phyloP scores from a whole-genome alignment of 2,797 vertebrate genomes.

The Ptychadena robeensis region DNA sequence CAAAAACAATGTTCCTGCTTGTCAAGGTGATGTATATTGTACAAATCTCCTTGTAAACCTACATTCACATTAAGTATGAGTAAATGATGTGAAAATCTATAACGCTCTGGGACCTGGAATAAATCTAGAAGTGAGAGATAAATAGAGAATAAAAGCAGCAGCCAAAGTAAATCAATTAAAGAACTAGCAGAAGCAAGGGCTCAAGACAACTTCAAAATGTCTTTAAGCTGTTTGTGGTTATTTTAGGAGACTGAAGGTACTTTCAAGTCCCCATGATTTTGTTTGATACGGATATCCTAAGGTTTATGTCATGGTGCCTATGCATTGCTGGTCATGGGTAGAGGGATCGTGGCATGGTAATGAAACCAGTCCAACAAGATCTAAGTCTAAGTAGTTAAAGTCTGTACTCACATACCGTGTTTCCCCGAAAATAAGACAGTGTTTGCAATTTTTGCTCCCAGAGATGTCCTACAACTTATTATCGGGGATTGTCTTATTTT shows the following conservation, averaged over 20 bases:
- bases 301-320: too few relatives aligned
- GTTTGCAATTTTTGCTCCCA: too few relatives aligned
- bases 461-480: too few relatives aligned
- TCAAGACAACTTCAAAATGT: not conserved
- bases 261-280: not conserved
- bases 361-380: not conserved
- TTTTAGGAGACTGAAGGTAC: not conserved
- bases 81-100: constrained; percentile 40
- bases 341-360: too few relatives aligned
- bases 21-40: constrained; percentile 17
- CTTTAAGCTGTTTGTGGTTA: not conserved
- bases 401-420: not conserved
- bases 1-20: not conserved
- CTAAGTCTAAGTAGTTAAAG: not conserved
- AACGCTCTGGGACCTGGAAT: constrained; percentile 10
- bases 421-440: too few relatives aligned
- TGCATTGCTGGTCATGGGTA: too few relatives aligned
- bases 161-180: constrained; percentile 21
- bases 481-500: too few relatives aligned
- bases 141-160: constrained; percentile 11
- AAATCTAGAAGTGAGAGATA: constrained; percentile 24
- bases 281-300: not conserved
- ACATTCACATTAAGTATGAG: constrained; percentile 16
- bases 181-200: not conserved
- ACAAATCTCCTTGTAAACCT: constrained; percentile 10